These are phyloP conservation scores for Epistrophe grossulariae DNA, from an alignment of 2,888 invertebrate genomes.

Conservation along the genomic window DNA sequence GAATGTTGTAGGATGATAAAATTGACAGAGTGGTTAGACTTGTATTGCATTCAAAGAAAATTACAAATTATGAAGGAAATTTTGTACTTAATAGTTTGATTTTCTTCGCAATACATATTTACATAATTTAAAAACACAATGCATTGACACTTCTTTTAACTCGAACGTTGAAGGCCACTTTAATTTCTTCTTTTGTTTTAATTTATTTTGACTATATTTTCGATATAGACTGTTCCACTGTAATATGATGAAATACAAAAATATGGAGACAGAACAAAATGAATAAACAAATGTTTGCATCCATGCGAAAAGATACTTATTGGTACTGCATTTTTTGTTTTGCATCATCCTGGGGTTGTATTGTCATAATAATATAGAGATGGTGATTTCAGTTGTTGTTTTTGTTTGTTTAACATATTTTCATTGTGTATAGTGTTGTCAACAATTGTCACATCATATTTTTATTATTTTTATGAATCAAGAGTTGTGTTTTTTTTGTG, in stretches of 20 bases:
- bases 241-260: neutral
- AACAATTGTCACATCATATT: conserved; percentile 36
- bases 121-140: too few relatives aligned
- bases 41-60: too few relatives aligned
- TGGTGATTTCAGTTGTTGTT: conserved; percentile 19
- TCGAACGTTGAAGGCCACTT: too few relatives aligned
- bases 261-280: conserved; percentile 22
- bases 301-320: conserved; percentile 37
- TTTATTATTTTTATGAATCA: conserved; percentile 40
- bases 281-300: conserved; percentile 14
- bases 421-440: conserved; percentile 38
- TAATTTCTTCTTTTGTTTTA: too few relatives aligned
- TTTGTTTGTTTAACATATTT: conserved; percentile 58
- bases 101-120: too few relatives aligned
- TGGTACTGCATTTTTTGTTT: neutral
- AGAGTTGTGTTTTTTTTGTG: neutral
- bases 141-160: too few relatives aligned
- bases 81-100: too few relatives aligned
- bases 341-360: conserved; percentile 23
- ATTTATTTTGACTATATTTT: neutral
- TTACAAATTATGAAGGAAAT: too few relatives aligned
- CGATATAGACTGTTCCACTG: neutral
- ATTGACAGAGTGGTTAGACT: too few relatives aligned
- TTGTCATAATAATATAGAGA: conserved; percentile 25
- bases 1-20: too few relatives aligned